These are phyloP conservation scores for Galemys pyrenaicus DNA, from an alignment of 2,113 vertebrate species.

Conservation along the genomic window DNA sequence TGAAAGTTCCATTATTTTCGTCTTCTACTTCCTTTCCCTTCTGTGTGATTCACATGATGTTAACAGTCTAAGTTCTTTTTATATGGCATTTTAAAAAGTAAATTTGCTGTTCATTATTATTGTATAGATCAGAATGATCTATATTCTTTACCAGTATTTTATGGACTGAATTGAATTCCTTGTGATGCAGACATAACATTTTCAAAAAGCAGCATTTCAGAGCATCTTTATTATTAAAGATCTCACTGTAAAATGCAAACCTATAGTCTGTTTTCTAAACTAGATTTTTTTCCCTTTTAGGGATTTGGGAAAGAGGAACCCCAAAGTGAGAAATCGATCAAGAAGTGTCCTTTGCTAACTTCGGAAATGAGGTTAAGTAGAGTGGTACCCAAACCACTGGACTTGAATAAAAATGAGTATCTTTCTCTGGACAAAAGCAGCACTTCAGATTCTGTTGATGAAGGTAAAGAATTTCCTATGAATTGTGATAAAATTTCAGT, in stretches of 20 bases:
- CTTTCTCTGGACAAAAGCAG: slow-evolving; percentile 88
- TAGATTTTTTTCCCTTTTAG: slow-evolving; percentile 56
- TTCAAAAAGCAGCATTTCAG: slow-evolving; percentile 38
- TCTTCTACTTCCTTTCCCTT: neutral
- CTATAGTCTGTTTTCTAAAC: slow-evolving; percentile 3
- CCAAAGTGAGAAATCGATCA: slow-evolving; percentile 77
- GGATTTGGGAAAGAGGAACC: slow-evolving; percentile 83
- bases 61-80: slow-evolving; percentile 31
- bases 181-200: slow-evolving; percentile 14
- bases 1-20: neutral
- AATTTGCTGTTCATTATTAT: neutral
- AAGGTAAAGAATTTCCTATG: slow-evolving; percentile 85
- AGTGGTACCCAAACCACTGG: slow-evolving; percentile 86
- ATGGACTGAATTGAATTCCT: neutral
- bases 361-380: slow-evolving; percentile 82
- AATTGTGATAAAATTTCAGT: slow-evolving; percentile 25
- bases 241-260: slow-evolving; percentile 21
- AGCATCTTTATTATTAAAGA: slow-evolving; percentile 37
- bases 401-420: slow-evolving; percentile 92
- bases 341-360: slow-evolving; percentile 81
- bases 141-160: neutral
- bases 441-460: slow-evolving; percentile 90
- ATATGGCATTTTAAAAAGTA: neutral
- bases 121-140: neutral
- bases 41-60: neutral